phyloP scores from a whole-genome alignment of 2,888 invertebrate genomes.

The Lycia hirtaria region DNA sequence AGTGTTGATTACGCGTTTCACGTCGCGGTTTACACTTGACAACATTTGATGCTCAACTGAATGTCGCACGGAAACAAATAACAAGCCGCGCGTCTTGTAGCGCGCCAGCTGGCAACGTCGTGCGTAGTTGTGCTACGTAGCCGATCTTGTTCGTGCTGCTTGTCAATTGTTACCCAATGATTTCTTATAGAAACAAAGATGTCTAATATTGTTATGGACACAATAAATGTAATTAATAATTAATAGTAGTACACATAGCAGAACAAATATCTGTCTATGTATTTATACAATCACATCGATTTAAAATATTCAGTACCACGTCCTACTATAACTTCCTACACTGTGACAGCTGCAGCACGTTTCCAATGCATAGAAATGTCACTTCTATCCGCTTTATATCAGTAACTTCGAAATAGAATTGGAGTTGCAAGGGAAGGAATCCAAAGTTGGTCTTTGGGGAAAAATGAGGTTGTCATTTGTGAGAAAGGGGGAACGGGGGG shows the following conservation, averaged over 20 bases:
- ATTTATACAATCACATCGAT: not conserved
- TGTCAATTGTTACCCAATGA: no score
- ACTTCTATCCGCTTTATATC: slow-evolving; percentile 35
- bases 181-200: no score
- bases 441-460: slow-evolving; percentile 23
- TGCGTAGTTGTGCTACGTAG: no score
- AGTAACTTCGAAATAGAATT: slow-evolving; percentile 41
- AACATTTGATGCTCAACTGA: no score
- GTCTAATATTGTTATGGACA: no score
- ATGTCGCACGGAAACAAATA: no score
- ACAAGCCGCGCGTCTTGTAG: no score
- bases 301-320: not conserved
- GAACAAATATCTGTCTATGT: not conserved
- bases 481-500: slow-evolving; percentile 10
- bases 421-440: slow-evolving; percentile 25
- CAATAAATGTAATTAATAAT: no score
- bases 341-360: slow-evolving; percentile 14
- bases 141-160: no score
- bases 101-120: no score
- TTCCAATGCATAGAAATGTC: slow-evolving; percentile 39
- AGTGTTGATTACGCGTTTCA: no score
- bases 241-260: not conserved
- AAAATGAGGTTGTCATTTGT: slow-evolving; percentile 29
- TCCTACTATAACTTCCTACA: not conserved
- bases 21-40: no score